Base-by-base conservation (phyloP, 2,888 invertebrate genomes). In the Furcula furcula region DNA sequence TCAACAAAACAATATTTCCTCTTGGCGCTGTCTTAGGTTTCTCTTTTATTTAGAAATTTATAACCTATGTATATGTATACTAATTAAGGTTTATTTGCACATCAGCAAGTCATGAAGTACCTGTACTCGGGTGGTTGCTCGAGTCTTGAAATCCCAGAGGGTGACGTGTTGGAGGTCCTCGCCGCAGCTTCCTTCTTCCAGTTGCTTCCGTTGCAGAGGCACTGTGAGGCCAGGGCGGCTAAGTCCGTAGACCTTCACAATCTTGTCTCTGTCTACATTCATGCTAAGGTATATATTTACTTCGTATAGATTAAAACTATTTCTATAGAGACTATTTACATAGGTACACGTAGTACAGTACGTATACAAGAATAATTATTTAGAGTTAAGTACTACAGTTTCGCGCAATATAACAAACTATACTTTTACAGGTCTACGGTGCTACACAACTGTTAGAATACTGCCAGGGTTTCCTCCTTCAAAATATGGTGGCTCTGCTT, bases 181-280 rank as follows among this genome's bases (percentile, higher is more conserved):
- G 96, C 97, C 0, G 97, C 97, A 0, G 96, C 97, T 0, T 95
- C 96, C 57, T 97, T 97, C 86, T 97, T 97, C 82, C 96, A 97
- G 71, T 83, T 97, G 56, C 93, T 97, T 63, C 95, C 95, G 2
- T 85, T 97, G 20, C 90, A 97, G 57, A 87, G 95, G 38, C 96
- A 95, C 68, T 97, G 97, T 57, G 97, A 97, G 73, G 93, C 94
- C 1, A 91, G 95, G 34, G 96, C 97, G 61, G 95, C 97, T 0
- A 91, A 92, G 31, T 93, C 95, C 82, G 93, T 97, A 9, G 94
- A 95, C 63, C 90, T 96, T 42, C 96, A 97, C 65, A 97, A 97
- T 72, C 94, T 97, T 28, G 96, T 97, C 29, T 95, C 96, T 10
- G 95, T 97, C 90, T 97, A 97, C 65, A 97, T 97, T 62, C 97